A percentile compares a stretch with the other conserved stretches of the same genome.
Conservation (phyloP, 2,888 invertebrate genomes). For the Leucophora obtusa region DNA sequence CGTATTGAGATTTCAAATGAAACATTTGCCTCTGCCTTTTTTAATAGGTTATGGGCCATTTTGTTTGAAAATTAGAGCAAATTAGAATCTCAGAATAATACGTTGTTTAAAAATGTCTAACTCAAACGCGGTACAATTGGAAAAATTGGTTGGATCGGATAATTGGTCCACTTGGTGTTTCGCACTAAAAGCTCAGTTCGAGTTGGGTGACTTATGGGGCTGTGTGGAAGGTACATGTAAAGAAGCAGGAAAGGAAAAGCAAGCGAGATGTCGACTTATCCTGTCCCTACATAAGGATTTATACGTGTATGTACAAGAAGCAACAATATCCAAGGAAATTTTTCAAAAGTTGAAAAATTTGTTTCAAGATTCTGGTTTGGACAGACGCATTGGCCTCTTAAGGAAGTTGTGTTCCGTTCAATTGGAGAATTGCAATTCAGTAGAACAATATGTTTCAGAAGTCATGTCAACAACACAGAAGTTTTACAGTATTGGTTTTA, state of each 20-base stretch:
- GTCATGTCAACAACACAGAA: conserved; percentile 38
- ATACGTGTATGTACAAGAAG: conserved; percentile 36
- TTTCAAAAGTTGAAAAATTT: conserved; percentile 19
- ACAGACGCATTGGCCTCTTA: conserved; percentile 31
- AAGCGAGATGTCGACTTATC: conserved; percentile 32
- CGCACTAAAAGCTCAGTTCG: conserved; percentile 32
- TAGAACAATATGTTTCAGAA: conserved; percentile 31
- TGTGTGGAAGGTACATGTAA: conserved; percentile 3
- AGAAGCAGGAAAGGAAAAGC: conserved; percentile 15
- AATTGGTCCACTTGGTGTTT: conserved; percentile 27
- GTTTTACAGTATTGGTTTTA: conserved; percentile 41
- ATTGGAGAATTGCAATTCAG: conserved; percentile 9
- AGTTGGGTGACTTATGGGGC: conserved; percentile 16
- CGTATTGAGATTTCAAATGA: too few relatives aligned
- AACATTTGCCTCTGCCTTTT: too few relatives aligned
- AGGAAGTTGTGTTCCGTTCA: conserved; percentile 19
- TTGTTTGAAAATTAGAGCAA: too few relatives aligned
- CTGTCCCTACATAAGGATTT: too few relatives aligned
- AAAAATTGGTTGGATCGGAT: conserved; percentile 31
- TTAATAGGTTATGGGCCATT: too few relatives aligned
- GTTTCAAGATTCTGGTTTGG: conserved; percentile 48
- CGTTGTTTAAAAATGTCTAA: too few relatives aligned
- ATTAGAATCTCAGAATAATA: too few relatives aligned
- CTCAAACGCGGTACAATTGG: background rate
- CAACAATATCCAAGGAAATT: conserved; percentile 4